Evolutionary conservation across 2,888 invertebrate species (phyloP).

Genomic region (Strigamia transsilvanica): DNA sequence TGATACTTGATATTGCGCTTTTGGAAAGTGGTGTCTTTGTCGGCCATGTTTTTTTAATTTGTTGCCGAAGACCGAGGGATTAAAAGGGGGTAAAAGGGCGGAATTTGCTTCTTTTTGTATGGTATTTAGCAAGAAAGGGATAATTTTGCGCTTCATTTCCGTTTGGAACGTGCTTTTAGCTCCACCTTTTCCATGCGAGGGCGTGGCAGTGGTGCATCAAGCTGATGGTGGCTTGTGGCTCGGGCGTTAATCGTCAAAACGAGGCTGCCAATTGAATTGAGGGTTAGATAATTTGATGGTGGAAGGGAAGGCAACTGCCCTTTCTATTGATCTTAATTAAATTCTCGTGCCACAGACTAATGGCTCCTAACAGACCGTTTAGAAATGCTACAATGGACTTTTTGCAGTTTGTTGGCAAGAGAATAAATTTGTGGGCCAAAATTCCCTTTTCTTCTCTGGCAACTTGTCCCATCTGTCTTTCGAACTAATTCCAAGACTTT

Average conservation of each 20-base stretch:
- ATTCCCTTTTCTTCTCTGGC: conserved; percentile 19
- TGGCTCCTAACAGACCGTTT: conserved; percentile 49
- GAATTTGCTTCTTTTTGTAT: conserved; percentile 36
- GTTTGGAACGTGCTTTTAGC: conserved; percentile 28
- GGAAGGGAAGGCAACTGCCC: conserved; percentile 13
- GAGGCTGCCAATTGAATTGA: conserved; percentile 50
- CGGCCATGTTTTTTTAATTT: not conserved
- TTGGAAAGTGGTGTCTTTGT: not conserved
- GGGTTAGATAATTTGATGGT: conserved; percentile 51
- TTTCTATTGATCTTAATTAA: conserved; percentile 51
- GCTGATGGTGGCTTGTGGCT: conserved; percentile 43
- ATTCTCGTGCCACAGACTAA: conserved; percentile 44
- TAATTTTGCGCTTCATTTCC: conserved; percentile 45
- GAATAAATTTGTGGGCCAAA: conserved; percentile 34
- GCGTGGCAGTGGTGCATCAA: conserved; percentile 46
- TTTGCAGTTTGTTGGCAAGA: conserved; percentile 24
- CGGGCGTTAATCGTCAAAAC: conserved; percentile 48
- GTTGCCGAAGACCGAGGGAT: not conserved
- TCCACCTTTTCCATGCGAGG: conserved; percentile 50
- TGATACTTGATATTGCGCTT: conserved; percentile 22
- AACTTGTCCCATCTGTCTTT: conserved; percentile 39
- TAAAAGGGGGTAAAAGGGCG: not conserved
- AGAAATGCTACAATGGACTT: conserved; percentile 47
- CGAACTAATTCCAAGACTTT: conserved; percentile 20
- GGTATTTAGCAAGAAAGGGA: conserved; percentile 39